phyloP scores from a whole-genome alignment of 2,113 vertebrate species.

The Festucalex cinctus region DNA sequence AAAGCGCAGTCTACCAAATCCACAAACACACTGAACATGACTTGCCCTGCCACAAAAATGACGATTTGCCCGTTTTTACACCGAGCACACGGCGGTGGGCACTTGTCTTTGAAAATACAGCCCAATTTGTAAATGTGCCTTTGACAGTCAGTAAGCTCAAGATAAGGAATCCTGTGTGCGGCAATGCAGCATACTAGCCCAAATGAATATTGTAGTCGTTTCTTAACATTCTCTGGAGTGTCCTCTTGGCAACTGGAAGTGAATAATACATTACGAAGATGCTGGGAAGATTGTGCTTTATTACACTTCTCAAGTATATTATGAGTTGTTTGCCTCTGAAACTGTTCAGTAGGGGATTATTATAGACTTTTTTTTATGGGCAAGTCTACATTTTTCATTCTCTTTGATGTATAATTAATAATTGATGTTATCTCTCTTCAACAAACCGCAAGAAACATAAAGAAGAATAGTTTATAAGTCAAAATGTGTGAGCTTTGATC shows the following conservation, averaged over 20 bases:
- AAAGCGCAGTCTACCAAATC: too few species aligned
- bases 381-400: conserved; percentile 24
- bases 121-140: not conserved
- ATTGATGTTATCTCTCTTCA: conserved; percentile 32
- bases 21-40: too few species aligned
- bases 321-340: conserved; percentile 59
- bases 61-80: too few species aligned
- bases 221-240: conserved; percentile 72
- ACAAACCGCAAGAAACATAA: conserved; percentile 9
- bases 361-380: conserved; percentile 48
- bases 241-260: conserved; percentile 67
- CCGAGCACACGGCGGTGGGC: too few species aligned
- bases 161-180: not conserved
- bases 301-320: conserved; percentile 63
- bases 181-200: conserved; percentile 15
- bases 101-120: too few species aligned
- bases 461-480: conserved; percentile 36
- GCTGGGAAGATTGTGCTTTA: conserved; percentile 64
- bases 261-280: conserved; percentile 72
- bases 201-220: conserved; percentile 73
- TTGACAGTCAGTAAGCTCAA: not conserved
- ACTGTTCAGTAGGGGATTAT: conserved; percentile 44
- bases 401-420: conserved; percentile 61
- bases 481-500: conserved; percentile 23
- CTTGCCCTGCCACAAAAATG: too few species aligned